Conservation (phyloP, 2,797 vertebrate species). For the Florisuga fusca region DNA sequence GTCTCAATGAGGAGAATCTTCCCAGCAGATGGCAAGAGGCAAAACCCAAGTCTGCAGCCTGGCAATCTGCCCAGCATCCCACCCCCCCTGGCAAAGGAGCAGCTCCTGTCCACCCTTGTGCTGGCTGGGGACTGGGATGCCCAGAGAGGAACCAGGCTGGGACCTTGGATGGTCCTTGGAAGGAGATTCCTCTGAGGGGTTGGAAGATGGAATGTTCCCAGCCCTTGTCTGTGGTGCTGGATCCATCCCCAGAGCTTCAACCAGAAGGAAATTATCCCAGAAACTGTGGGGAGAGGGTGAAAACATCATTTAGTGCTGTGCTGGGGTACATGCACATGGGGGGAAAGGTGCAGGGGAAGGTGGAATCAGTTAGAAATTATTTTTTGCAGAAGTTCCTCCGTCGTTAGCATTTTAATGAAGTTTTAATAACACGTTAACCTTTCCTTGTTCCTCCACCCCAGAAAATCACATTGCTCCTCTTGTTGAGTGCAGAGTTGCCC, state of each 20-base stretch:
- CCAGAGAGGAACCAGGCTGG: fast-evolving
- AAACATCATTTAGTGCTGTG: neutral
- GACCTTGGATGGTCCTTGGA: neutral
- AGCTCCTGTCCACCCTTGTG: neutral
- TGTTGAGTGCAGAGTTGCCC: neutral
- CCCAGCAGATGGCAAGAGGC: neutral
- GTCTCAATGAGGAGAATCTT: neutral
- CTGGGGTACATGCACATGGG: fast-evolving
- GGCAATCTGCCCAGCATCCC: neutral
- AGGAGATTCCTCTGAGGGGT: fast-evolving
- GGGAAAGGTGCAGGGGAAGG: neutral
- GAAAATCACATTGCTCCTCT: neutral
- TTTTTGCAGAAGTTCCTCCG: neutral
- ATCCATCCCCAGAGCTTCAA: neutral
- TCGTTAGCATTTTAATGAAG: slow-evolving; percentile 11
- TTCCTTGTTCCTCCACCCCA: neutral
- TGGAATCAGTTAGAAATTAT: neutral
- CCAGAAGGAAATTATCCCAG: neutral
- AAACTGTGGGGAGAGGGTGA: neutral
- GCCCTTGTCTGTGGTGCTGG: fast-evolving
- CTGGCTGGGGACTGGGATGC: neutral
- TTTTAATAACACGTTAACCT: neutral
- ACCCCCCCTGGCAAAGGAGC: neutral
- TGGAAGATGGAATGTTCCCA: neutral
- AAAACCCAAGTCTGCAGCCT: fast-evolving